These are phyloP conservation scores for Hecatera dysodea DNA, from an alignment of 2,888 invertebrate genomes.

Conservation along the genomic window DNA sequence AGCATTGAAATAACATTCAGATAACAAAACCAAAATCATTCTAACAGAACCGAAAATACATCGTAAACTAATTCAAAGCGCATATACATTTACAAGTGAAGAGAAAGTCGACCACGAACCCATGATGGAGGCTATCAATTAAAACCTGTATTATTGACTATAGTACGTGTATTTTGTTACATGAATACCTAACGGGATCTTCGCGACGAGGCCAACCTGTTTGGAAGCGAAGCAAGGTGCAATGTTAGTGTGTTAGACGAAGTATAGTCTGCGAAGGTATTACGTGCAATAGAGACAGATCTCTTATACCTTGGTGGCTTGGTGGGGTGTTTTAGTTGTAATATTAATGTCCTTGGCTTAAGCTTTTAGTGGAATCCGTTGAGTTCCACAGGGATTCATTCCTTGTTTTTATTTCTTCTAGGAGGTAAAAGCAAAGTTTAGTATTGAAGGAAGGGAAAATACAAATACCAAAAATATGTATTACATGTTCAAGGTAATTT, in stretches of 20 bases:
- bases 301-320: background rate
- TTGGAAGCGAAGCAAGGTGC: slow-evolving; percentile 56
- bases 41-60: slow-evolving; percentile 2
- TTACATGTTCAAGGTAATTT: background rate
- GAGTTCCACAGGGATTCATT: background rate
- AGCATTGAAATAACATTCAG: slow-evolving; percentile 4
- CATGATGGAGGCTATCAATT: slow-evolving; percentile 59
- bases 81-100: slow-evolving; percentile 38
- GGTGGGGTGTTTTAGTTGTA: slow-evolving; percentile 10
- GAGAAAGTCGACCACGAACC: slow-evolving; percentile 60
- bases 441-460: background rate
- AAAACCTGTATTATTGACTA: slow-evolving; percentile 63
- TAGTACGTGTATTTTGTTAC: slow-evolving; percentile 57
- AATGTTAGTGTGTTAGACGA: slow-evolving; percentile 54
- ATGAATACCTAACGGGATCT: slow-evolving; percentile 58
- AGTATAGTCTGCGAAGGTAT: slow-evolving; percentile 13
- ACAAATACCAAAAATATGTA: background rate
- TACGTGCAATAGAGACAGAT: background rate
- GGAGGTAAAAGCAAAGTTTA: slow-evolving; percentile 7
- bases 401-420: background rate
- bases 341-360: background rate
- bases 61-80: slow-evolving; percentile 42
- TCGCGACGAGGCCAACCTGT: slow-evolving; percentile 48
- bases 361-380: background rate
- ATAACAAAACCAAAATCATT: slow-evolving; percentile 2